Evolutionary conservation across 1,140 invertebrate genomes (phyloP).

Genomic region (Philotrypesis tridentata): DNA sequence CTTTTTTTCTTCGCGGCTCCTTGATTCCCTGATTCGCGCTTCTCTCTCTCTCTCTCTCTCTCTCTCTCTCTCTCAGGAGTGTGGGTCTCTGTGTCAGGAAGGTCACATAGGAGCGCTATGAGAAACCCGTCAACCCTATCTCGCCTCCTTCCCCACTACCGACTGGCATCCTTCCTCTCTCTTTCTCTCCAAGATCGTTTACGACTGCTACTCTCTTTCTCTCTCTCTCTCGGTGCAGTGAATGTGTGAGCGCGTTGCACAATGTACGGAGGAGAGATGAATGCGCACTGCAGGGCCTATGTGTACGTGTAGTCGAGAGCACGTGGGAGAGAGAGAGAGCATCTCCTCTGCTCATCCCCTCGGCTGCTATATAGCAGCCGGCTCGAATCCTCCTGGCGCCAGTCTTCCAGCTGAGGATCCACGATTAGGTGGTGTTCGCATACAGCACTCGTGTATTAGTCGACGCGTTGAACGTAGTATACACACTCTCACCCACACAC

Average conservation of each 20-base stretch:
- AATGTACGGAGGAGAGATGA: slow-evolving; percentile 18
- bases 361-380: slow-evolving; percentile 66
- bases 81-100: slow-evolving; percentile 74
- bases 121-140: slow-evolving; percentile 49
- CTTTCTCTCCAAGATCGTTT: slow-evolving; percentile 27
- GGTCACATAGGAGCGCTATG: slow-evolving; percentile 65
- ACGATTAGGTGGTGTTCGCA: slow-evolving; percentile 63
- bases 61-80: slow-evolving; percentile 52
- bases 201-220: slow-evolving; percentile 14
- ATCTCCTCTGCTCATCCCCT: slow-evolving; percentile 52
- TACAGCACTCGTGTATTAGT: not conserved
- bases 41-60: not conserved
- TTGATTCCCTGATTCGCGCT: slow-evolving; percentile 29
- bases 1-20: slow-evolving; percentile 18
- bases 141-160: slow-evolving; percentile 26
- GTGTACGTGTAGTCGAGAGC: slow-evolving; percentile 42
- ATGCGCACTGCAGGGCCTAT: not conserved
- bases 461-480: not conserved
- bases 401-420: slow-evolving; percentile 67
- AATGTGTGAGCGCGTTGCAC: slow-evolving; percentile 32
- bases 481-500: not conserved
- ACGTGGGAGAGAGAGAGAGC: slow-evolving; percentile 55
- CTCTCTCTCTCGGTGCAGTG: not conserved
- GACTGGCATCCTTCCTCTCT: slow-evolving; percentile 35
- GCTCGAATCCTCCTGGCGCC: slow-evolving; percentile 61